These are phyloP conservation scores for Achatina immaculata DNA, from an alignment of 1,140 invertebrate species.

Conservation along the genomic window DNA sequence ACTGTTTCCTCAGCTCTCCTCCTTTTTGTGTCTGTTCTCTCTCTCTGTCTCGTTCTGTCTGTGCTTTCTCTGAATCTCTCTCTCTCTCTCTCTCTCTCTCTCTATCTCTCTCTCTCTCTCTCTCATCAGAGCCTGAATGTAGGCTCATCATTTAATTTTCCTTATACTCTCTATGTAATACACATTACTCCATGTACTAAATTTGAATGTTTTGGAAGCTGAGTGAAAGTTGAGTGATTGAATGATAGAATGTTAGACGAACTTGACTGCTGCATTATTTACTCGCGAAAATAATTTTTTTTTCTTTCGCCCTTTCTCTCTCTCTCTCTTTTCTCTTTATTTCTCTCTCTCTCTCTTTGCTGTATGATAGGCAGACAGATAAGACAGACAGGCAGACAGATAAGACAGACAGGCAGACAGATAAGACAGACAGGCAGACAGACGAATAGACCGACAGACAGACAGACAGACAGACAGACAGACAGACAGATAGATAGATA, in stretches of 20 bases:
- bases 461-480: too few relatives aligned
- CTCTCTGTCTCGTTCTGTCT: not conserved
- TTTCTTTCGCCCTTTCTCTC: not conserved
- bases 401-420: too few relatives aligned
- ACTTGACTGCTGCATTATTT: not conserved
- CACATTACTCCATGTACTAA: not conserved
- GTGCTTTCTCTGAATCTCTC: not conserved
- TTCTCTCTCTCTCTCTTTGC: not conserved
- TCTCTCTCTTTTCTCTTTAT: not conserved
- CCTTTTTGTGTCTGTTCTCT: not conserved
- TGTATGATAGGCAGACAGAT: not conserved
- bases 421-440: too few relatives aligned
- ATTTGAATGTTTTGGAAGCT: not conserved
- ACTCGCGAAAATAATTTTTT: not conserved
- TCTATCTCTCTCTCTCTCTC: not conserved
- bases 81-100: conserved; percentile 15
- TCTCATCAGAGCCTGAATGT: not conserved
- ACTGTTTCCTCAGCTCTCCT: not conserved
- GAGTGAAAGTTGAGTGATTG: not conserved
- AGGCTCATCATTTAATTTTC: not conserved
- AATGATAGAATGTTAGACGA: not conserved
- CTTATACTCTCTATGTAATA: not conserved
- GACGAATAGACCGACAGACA: too few relatives aligned
- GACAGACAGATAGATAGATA: too few relatives aligned
- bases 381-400: too few relatives aligned